Percentiles rank a stretch among this genome's conserved stretches.
Conservation (phyloP, 1,140 invertebrate genomes). For the Drosophila auraria region DNA sequence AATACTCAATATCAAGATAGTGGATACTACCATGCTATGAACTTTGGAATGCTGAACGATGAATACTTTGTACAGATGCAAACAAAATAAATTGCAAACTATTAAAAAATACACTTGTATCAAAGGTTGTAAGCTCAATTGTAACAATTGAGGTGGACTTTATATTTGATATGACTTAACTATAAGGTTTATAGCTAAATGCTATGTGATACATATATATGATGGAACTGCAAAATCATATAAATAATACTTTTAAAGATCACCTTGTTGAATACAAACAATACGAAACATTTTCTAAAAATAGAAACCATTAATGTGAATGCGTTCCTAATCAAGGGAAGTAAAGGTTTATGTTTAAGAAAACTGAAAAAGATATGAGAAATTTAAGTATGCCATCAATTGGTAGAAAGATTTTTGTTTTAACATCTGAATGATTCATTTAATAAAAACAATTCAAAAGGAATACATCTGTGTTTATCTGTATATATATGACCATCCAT, state of each 20-base stretch:
- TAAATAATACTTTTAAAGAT: background rate
- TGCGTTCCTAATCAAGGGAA: background rate
- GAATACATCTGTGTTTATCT: background rate
- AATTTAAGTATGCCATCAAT: background rate
- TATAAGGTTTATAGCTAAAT: constrained; percentile 16
- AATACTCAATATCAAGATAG: constrained; percentile 31
- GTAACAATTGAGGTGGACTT: constrained; percentile 10
- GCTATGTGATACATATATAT: constrained; percentile 27
- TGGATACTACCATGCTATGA: constrained; percentile 24
- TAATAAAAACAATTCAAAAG: too few species aligned
- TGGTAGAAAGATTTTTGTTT: background rate
- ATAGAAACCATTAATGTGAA: constrained; percentile 1
- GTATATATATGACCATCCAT: too few species aligned
- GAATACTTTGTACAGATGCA: constrained; percentile 22
- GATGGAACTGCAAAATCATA: constrained; percentile 8
- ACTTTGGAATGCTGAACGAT: constrained; percentile 6
- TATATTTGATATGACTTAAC: constrained; percentile 14
- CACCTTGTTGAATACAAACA: background rate
- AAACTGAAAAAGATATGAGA: background rate
- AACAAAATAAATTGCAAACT: constrained; percentile 15
- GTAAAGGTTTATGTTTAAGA: background rate
- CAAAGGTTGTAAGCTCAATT: constrained; percentile 14
- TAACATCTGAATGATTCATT: too few species aligned
- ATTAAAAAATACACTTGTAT: constrained; percentile 4
- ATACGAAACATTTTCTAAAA: background rate